Conservation (phyloP, 2,113 vertebrate genomes). For the Xiphophorus maculatus region DNA sequence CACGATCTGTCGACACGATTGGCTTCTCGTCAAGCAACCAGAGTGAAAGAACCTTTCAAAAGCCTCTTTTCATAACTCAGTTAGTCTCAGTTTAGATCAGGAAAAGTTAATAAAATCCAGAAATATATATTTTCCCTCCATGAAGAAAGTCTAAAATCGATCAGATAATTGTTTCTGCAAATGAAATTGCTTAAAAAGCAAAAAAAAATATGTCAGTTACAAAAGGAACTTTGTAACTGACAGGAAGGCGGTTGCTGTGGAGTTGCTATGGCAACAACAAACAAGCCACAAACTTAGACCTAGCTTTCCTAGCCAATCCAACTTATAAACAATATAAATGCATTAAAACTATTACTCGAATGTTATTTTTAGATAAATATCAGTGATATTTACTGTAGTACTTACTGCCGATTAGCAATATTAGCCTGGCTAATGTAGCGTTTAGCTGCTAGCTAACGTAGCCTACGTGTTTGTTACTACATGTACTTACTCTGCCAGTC, state of each 20-base stretch:
- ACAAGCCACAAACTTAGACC: no score
- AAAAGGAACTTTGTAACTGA: neutral
- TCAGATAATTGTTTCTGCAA: neutral
- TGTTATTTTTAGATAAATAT: no score
- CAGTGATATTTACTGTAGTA: no score
- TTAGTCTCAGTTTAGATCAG: neutral
- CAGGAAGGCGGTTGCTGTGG: neutral
- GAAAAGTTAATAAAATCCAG: neutral
- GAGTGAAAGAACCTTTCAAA: neutral
- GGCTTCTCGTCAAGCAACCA: slow-evolving; percentile 1
- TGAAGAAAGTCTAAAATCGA: neutral
- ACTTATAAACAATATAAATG: no score
- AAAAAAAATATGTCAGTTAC: neutral
- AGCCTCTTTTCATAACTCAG: neutral
- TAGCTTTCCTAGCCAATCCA: no score
- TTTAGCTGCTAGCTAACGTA: no score
- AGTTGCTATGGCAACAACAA: no score
- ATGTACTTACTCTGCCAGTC: no score
- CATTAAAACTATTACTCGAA: no score
- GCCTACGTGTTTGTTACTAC: no score
- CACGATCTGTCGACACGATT: slow-evolving; percentile 28
- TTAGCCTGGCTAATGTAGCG: no score
- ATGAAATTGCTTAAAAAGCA: neutral
- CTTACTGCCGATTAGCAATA: no score
- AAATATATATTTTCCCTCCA: neutral